phyloP scores from a whole-genome alignment of 2,797 vertebrate species.

The Lepilemur septentrionalis region DNA sequence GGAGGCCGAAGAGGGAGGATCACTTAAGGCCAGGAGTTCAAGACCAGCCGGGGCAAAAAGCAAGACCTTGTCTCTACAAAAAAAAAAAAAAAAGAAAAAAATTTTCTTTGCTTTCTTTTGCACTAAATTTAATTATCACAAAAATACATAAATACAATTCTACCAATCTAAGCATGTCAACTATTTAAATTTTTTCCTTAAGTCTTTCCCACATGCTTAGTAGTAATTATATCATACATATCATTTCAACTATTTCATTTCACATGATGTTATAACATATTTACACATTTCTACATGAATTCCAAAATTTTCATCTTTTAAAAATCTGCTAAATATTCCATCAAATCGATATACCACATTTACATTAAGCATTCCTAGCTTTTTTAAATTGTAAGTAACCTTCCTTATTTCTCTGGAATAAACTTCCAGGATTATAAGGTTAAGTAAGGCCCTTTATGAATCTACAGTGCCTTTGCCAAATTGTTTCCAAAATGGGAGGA shows the following conservation, averaged over 20 bases:
- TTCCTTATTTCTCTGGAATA: neutral
- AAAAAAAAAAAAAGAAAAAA: neutral
- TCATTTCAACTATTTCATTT: neutral
- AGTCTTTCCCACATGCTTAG: neutral
- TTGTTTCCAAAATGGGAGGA: neutral
- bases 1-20: no score
- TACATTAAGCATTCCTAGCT: neutral
- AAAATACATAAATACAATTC: neutral
- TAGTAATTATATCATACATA: neutral
- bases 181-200: neutral
- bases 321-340: conserved; percentile 15
- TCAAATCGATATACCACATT: neutral
- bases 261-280: neutral
- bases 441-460: neutral
- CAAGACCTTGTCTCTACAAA: no score
- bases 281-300: neutral
- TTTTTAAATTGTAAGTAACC: neutral
- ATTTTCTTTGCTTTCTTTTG: neutral
- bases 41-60: no score
- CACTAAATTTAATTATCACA: neutral
- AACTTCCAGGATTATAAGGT: neutral
- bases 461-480: neutral
- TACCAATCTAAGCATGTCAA: neutral
- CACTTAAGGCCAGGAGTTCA: no score
- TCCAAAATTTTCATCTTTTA: neutral